Base-by-base conservation (phyloP, 2,888 invertebrate genomes). In the Pegoplata infirma region DNA sequence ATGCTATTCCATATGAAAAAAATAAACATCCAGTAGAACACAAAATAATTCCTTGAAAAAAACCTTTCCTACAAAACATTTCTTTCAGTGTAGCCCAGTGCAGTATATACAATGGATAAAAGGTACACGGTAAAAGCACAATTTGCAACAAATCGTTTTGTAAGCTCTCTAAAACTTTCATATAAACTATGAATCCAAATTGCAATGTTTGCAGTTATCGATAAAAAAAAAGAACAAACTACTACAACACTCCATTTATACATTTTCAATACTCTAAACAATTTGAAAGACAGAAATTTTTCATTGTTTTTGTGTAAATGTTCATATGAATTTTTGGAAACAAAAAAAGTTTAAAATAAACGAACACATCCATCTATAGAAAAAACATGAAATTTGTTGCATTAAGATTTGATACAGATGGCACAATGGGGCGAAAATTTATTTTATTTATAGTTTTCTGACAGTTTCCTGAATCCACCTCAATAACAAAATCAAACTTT, bases 61-160 rank as follows among this genome's bases (percentile, higher is more conserved):
- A n/a, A n/a, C n/a, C n/a, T n/a, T n/a, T n/a, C n/a, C n/a, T n/a
- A n/a, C n/a, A n/a, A n/a, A n/a, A n/a, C n/a, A n/a, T n/a, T n/a
- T n/a, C n/a, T n/a, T n/a, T n/a, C n/a, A n/a, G n/a, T n/a, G n/a
- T n/a, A n/a, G n/a, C n/a, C n/a, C n/a, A n/a, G n/a, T n/a, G n/a
- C n/a, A n/a, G n/a, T n/a, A n/a, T n/a, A n/a, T n/a, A n/a, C n/a
- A n/a, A n/a, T n/a, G n/a, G n/a, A n/a, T n/a, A n/a, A n/a, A n/a
- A n/a, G n/a, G n/a, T n/a, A n/a, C n/a, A n/a, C n/a, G n/a, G n/a
- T n/a, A n/a, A n/a, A n/a, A n/a, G 63, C 40, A 56, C 40, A 69
- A 68, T 69, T 75, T 63, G 49, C 55, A 69, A 63, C 63, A 69
- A 75, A 75, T 75, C 63, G 68, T 17, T 63, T 49, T 49, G 75